Conservation (phyloP, 2,797 vertebrate species). For the Sternotherus odoratus region DNA sequence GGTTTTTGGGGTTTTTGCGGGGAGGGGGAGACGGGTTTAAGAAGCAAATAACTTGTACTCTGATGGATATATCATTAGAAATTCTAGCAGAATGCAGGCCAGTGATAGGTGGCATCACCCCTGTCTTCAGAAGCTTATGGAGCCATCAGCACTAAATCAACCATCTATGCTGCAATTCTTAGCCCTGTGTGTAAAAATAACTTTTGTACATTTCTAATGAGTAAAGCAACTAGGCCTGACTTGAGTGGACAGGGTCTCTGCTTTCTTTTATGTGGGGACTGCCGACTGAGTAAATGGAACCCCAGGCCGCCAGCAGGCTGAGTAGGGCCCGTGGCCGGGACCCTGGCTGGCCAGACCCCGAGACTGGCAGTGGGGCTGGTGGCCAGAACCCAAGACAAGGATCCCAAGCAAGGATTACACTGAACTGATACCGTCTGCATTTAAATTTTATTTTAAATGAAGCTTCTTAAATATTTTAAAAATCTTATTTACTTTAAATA, state of each 20-base stretch:
- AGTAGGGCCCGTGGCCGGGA: too few species aligned
- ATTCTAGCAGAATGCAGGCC: not conserved
- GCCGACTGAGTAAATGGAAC: too few species aligned
- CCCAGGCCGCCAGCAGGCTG: too few species aligned
- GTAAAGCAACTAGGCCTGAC: not conserved
- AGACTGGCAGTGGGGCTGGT: too few species aligned
- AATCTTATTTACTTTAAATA: too few species aligned
- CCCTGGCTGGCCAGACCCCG: too few species aligned
- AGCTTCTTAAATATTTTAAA: too few species aligned
- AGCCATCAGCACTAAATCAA: not conserved
- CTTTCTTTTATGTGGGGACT: fast-evolving
- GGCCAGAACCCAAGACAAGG: too few species aligned
- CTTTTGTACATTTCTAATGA: not conserved
- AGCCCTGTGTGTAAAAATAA: not conserved
- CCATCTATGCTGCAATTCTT: not conserved
- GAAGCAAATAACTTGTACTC: not conserved
- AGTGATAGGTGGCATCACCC: not conserved
- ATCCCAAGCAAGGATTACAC: too few species aligned
- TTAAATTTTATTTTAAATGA: too few species aligned
- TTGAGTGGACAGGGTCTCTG: not conserved
- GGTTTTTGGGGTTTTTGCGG: not conserved
- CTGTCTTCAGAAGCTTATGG: not conserved
- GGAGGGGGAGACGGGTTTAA: not conserved
- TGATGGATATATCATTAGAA: not conserved
- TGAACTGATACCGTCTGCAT: too few species aligned